Percentiles rank a stretch among this genome's conserved stretches.
phyloP scores from a whole-genome alignment of 2,113 vertebrate species.

The Zosterops pallidus region DNA sequence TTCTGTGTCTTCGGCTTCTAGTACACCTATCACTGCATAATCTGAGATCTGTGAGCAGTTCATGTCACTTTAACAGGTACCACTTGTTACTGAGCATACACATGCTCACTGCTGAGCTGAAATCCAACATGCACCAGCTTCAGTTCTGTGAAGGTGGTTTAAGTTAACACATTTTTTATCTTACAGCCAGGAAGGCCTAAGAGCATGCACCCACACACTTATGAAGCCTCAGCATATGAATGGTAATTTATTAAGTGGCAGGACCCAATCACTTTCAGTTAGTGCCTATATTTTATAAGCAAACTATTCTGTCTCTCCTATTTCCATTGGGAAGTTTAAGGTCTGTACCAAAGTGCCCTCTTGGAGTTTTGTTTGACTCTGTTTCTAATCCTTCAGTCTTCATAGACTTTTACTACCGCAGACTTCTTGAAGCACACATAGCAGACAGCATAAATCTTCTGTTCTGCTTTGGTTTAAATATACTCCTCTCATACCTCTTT shows the following conservation, averaged over 20 bases:
- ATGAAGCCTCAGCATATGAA: neutral
- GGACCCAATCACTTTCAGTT: neutral
- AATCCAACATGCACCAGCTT: neutral
- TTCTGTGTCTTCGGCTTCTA: neutral
- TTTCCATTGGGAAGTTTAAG: neutral
- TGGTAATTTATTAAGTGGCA: neutral
- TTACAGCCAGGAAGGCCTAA: neutral
- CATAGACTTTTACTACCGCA: neutral
- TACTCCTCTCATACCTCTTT: neutral
- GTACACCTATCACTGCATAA: constrained; percentile 14
- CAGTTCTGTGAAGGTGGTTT: neutral
- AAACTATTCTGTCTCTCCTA: neutral
- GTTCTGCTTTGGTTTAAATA: neutral
- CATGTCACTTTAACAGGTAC: neutral
- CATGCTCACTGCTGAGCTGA: neutral
- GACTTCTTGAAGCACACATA: neutral
- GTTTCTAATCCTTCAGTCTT: neutral
- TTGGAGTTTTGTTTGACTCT: neutral
- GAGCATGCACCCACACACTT: neutral
- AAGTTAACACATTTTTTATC: constrained; percentile 18
- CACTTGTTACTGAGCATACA: neutral
- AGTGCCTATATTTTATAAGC: neutral
- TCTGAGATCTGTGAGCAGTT: constrained; percentile 17
- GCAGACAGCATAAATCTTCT: neutral
- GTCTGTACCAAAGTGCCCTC: neutral